Evolutionary conservation across 2,113 vertebrate genomes (phyloP).

Genomic region (Grammomys dolichurus): DNA sequence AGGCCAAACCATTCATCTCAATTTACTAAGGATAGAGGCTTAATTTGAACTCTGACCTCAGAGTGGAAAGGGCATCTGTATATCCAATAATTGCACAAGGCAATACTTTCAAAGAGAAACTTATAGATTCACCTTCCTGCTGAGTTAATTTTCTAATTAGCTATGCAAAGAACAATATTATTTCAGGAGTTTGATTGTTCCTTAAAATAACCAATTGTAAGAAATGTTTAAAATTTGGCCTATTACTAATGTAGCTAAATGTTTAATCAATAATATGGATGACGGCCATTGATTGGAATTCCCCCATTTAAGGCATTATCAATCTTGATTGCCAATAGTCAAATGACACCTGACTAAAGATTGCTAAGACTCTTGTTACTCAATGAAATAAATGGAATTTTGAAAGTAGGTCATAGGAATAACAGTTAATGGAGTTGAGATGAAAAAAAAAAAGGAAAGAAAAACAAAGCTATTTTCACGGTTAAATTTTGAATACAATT

Average conservation of each 20-base stretch:
- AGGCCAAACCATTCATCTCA: slow-evolving; percentile 86
- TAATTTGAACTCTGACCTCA: slow-evolving; percentile 85
- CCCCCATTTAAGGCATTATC: slow-evolving; percentile 72
- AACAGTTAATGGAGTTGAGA: slow-evolving; percentile 67
- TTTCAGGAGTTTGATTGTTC: slow-evolving; percentile 17
- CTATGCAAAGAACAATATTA: slow-evolving; percentile 28
- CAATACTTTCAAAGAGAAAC: slow-evolving; percentile 50
- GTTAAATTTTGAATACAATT: slow-evolving; percentile 59
- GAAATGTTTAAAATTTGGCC: slow-evolving; percentile 49
- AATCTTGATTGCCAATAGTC: slow-evolving; percentile 79
- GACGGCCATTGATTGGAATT: slow-evolving; percentile 80
- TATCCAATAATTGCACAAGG: slow-evolving; percentile 61
- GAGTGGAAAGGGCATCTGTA: slow-evolving; percentile 84
- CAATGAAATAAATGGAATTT: slow-evolving; percentile 71
- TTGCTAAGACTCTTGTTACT: slow-evolving; percentile 68
- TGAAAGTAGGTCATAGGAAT: slow-evolving; percentile 71
- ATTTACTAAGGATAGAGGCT: slow-evolving; percentile 85
- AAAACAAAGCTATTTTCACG: slow-evolving; percentile 39
- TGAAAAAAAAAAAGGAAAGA: slow-evolving; percentile 31
- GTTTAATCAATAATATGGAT: slow-evolving; percentile 78
- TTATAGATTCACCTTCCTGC: slow-evolving; percentile 13
- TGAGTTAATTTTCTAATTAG: slow-evolving; percentile 28
- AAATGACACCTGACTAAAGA: slow-evolving; percentile 73
- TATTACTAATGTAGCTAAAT: slow-evolving; percentile 77
- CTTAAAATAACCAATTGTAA: slow-evolving; percentile 54